These are phyloP conservation scores for Harmothoe impar DNA, from an alignment of 2,888 invertebrate genomes.

Conservation along the genomic window DNA sequence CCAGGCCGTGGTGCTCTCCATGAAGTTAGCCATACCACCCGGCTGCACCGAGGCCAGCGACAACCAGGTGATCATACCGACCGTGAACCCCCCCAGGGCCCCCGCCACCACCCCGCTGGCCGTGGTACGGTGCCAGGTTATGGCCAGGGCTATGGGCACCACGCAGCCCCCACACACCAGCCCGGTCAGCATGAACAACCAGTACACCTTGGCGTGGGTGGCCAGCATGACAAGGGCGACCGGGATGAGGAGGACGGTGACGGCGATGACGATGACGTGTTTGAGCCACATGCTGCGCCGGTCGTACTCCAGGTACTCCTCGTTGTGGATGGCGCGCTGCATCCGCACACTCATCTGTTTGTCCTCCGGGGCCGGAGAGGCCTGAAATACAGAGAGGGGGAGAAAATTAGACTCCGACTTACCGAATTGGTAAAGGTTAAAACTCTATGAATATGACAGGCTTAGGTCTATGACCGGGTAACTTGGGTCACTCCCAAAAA, in stretches of 20 bases:
- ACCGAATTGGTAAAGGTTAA: too few relatives aligned
- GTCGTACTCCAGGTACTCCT: slow-evolving; percentile 70
- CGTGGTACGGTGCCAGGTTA: slow-evolving; percentile 71
- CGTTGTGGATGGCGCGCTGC: slow-evolving; percentile 63
- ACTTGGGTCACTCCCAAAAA: too few relatives aligned
- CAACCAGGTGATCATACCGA: slow-evolving; percentile 69
- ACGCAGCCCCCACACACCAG: slow-evolving; percentile 69
- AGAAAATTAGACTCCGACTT: too few relatives aligned
- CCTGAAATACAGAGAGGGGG: neutral
- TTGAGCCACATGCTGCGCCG: slow-evolving; percentile 69
- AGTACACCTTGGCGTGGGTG: slow-evolving; percentile 67
- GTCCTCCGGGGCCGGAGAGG: slow-evolving; percentile 60
- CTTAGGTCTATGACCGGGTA: too few relatives aligned
- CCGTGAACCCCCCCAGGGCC: slow-evolving; percentile 64
- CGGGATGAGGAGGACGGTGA: slow-evolving; percentile 67
- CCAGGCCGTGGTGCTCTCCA: slow-evolving; percentile 66
- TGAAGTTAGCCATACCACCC: slow-evolving; percentile 67
- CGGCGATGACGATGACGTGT: slow-evolving; percentile 68
- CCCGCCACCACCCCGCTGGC: slow-evolving; percentile 67
- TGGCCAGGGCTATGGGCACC: slow-evolving; percentile 69
- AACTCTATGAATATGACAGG: too few relatives aligned
- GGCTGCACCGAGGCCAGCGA: slow-evolving; percentile 67
- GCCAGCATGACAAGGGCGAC: slow-evolving; percentile 66
- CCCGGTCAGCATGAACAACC: slow-evolving; percentile 68
- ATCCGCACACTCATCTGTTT: slow-evolving; percentile 63